phyloP scores from a whole-genome alignment of 2,797 vertebrate species.

The Darevskia mixta region DNA sequence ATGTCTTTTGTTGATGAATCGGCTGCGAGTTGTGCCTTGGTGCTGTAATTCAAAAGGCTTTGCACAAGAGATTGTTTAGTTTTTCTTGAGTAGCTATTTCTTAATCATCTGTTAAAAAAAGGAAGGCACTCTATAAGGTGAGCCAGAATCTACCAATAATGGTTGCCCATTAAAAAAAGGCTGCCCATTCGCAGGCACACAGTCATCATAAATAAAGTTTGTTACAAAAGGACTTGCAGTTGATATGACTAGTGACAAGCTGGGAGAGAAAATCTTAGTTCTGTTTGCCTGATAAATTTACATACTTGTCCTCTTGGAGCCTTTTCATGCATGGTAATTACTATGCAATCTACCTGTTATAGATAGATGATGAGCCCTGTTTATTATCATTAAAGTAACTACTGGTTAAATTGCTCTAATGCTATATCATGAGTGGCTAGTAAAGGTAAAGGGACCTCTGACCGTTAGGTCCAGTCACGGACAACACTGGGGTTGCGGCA shows the following conservation, averaged over 20 bases:
- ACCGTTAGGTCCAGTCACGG: too few species aligned
- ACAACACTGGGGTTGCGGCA: too few species aligned
- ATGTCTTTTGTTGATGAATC: constrained; percentile 63
- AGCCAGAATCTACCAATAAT: constrained; percentile 22
- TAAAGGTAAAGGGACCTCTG: too few species aligned
- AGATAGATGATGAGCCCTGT: not conserved
- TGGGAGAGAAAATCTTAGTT: not conserved
- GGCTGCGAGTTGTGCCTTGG: constrained; percentile 18
- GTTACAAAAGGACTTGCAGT: constrained; percentile 1
- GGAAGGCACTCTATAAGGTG: constrained; percentile 49
- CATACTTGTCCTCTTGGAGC: not conserved
- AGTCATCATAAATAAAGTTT: not conserved
- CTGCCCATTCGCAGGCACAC: not conserved
- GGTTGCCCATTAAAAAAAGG: constrained; percentile 18
- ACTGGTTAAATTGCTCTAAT: not conserved
- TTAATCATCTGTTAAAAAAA: constrained; percentile 69
- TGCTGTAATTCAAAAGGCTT: constrained; percentile 28
- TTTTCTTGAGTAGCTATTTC: constrained; percentile 62
- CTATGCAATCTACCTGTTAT: not conserved
- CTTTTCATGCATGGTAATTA: not conserved
- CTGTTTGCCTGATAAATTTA: constrained; percentile 16
- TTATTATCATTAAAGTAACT: not conserved
- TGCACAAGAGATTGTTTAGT: constrained; percentile 45
- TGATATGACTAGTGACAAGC: not conserved
- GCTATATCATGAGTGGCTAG: too few species aligned